Conservation (phyloP, 2,797 vertebrate species). For the Xenops minutus region DNA sequence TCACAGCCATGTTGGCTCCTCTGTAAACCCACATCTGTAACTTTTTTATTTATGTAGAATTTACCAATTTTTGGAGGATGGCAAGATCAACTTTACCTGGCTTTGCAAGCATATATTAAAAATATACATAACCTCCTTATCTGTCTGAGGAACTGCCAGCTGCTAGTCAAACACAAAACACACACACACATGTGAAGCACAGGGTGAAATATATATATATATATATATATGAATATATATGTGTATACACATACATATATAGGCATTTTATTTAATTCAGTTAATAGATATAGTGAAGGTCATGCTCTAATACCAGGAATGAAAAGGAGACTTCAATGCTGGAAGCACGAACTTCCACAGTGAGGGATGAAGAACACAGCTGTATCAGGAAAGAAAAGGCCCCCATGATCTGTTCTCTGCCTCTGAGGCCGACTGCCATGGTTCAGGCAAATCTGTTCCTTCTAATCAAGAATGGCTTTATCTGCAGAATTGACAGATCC, state of each 20-base stretch:
- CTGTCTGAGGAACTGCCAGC: not conserved
- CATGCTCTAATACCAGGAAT: not conserved
- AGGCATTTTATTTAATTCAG: not conserved
- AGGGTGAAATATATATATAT: not conserved
- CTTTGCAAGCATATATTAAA: not conserved
- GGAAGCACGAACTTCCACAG: not conserved
- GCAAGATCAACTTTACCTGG: not conserved
- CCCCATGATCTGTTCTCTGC: rapidly evolving
- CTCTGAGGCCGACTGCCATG: not conserved
- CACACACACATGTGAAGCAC: rapidly evolving
- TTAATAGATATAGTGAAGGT: not conserved
- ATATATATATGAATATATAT: no score
- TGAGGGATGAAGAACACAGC: not conserved
- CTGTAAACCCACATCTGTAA: not conserved
- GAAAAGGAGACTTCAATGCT: not conserved
- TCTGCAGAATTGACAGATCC: not conserved
- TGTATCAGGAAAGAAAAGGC: rapidly evolving
- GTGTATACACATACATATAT: no score
- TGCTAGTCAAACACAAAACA: not conserved
- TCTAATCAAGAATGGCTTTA: not conserved
- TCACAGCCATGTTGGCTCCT: not conserved
- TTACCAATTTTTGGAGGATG: not conserved
- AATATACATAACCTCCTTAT: rapidly evolving
- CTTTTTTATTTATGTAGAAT: not conserved
- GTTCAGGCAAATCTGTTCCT: not conserved